Conservation (phyloP, 2,797 vertebrate species). For the Lindbergichthys nudifrons region DNA sequence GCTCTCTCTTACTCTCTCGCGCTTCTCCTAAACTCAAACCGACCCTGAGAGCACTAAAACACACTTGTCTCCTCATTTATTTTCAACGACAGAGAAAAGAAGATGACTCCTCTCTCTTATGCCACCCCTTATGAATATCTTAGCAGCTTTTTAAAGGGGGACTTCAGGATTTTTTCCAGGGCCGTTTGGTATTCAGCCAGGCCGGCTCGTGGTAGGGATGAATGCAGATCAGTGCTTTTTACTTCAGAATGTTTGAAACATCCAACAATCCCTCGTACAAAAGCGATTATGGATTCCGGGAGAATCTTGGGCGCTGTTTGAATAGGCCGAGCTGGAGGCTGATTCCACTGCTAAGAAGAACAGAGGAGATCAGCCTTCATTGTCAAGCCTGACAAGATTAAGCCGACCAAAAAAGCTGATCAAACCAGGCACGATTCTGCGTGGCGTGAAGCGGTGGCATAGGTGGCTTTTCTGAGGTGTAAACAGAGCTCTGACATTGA, state of each 20-base stretch:
- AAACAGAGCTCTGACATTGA: conserved; percentile 79
- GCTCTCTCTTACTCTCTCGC: conserved; percentile 36
- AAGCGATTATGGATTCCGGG: conserved; percentile 80
- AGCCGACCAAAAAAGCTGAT: conserved; percentile 81
- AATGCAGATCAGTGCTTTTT: conserved; percentile 82
- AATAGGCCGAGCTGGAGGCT: conserved; percentile 77
- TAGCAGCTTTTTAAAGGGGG: conserved; percentile 57
- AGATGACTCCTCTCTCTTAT: conserved; percentile 68
- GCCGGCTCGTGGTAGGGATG: conserved; percentile 73
- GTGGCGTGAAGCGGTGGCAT: conserved; percentile 61
- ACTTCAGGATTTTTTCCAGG: conserved; percentile 71
- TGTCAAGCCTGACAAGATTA: conserved; percentile 86
- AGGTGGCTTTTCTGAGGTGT: conserved; percentile 68
- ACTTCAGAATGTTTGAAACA: conserved; percentile 75
- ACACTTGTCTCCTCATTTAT: conserved; percentile 77
- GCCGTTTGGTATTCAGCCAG: conserved; percentile 77
- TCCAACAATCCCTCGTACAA: conserved; percentile 77
- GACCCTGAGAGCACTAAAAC: conserved; percentile 76
- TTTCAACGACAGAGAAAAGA: conserved; percentile 72
- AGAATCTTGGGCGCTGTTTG: conserved; percentile 72
- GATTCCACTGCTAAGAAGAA: conserved; percentile 78
- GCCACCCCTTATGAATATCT: conserved; percentile 68
- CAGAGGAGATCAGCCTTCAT: conserved; percentile 81
- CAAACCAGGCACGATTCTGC: conserved; percentile 71
- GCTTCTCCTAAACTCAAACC: conserved; percentile 48